Evolutionary conservation across 2,113 vertebrate genomes (phyloP), one percentile per base, ranked within the genome.

Genomic region (Protomyctophum bolini): DNA sequence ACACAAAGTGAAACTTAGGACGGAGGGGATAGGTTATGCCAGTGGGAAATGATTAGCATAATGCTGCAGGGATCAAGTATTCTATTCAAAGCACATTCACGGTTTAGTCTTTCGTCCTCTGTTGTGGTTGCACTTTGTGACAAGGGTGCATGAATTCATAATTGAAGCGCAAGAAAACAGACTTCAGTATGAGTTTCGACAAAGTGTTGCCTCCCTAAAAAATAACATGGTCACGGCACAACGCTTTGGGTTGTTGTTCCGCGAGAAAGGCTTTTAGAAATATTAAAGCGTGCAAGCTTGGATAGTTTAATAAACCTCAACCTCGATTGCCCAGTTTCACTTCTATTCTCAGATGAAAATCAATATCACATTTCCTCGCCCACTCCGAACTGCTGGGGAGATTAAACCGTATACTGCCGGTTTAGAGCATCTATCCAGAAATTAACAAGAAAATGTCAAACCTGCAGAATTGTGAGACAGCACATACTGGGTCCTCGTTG

Each of bases 21-120:
- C 54, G 63, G 57, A 63, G 67, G 57, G 52, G 65, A 67, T 51
- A 47, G 64, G 83, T 76, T 81, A 70, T 56, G 83, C 79, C 67
- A 69, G 59, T 76, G 65, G 54, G 59, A 79, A 68, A 75, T n/a
- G 65, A 89, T 91, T 88, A 84, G 81, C 85, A 84, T 83, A 86
- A 81, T 79, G 76, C 81, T 78, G 68, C 70, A 70, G 64, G 77
- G 80, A 62, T 56, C 29, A 29, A 51, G 29, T 41, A 21, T 59
- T 10, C 8, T 11, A 51, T 51, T 41, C 33, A 41, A 3, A 41
- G 33, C 33, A 11, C n/a, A 7, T 46, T 45, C 59, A 61, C 59
- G 2, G 8, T 46, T 66, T 66, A 48, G 58, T 66, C 60, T 61
- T 54, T 68, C 11, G 11, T 33, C 59, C 33, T 15, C 15, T 69